Evolutionary conservation across 1,140 invertebrate species (phyloP).

Genomic region (Drosophila cardini): DNA sequence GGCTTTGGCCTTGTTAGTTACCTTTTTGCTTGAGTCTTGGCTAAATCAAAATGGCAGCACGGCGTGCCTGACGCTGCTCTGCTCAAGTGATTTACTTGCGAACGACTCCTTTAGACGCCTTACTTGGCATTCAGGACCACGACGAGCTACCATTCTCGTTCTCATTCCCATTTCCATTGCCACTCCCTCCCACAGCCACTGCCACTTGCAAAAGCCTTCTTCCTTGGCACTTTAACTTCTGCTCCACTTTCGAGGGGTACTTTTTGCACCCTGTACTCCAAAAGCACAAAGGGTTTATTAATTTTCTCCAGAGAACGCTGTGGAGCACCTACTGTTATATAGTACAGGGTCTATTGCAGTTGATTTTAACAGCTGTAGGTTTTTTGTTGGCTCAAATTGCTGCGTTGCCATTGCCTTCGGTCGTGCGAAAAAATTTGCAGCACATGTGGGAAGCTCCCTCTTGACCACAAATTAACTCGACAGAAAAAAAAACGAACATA

Average conservation of each 20-base stretch:
- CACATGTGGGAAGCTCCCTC: slow-evolving; percentile 53
- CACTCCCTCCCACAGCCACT: background rate
- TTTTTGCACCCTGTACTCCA: background rate
- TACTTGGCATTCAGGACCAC: slow-evolving; percentile 77
- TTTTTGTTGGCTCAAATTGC: slow-evolving; percentile 59
- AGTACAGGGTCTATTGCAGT: no score
- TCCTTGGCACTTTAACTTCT: slow-evolving; percentile 27
- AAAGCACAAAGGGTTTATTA: no score
- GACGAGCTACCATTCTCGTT: background rate
- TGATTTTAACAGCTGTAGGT: background rate
- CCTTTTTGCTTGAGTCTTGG: slow-evolving; percentile 73
- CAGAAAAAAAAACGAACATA: slow-evolving; percentile 43
- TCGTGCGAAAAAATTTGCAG: slow-evolving; percentile 80
- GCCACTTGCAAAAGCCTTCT: background rate
- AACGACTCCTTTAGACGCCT: slow-evolving; percentile 72
- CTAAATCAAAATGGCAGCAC: slow-evolving; percentile 80
- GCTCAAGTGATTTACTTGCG: slow-evolving; percentile 80
- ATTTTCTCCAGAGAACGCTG: no score
- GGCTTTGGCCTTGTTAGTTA: slow-evolving; percentile 72
- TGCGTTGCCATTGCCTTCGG: slow-evolving; percentile 54
- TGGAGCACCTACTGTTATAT: no score
- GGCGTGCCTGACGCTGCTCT: slow-evolving; percentile 35
- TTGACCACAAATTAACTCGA: slow-evolving; percentile 70
- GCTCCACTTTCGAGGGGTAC: slow-evolving; percentile 25
- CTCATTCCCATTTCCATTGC: background rate